These are phyloP conservation scores for Silvanus unidentatus DNA, from an alignment of 2,888 invertebrate species.

Conservation along the genomic window DNA sequence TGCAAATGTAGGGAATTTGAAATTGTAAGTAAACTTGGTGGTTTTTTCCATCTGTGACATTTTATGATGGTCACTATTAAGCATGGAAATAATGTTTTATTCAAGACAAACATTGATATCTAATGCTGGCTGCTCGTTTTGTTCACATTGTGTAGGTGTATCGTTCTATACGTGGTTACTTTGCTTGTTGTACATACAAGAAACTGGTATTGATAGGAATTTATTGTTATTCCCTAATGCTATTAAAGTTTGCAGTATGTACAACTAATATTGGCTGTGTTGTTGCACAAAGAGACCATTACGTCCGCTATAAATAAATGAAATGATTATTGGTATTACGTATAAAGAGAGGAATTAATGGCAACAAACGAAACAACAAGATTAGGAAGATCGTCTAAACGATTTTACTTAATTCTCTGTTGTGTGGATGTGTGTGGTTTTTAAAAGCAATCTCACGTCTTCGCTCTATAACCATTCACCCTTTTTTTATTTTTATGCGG, in stretches of 20 bases:
- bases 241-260: neutral
- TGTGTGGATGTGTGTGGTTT: too few relatives aligned
- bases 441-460: too few relatives aligned
- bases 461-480: too few relatives aligned
- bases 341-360: too few relatives aligned
- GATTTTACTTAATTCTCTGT: too few relatives aligned
- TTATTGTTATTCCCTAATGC: conserved; percentile 1
- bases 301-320: too few relatives aligned
- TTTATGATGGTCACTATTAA: conserved; percentile 34
- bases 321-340: too few relatives aligned
- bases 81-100: conserved; percentile 32
- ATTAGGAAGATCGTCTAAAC: too few relatives aligned
- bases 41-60: conserved; percentile 27
- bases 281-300: too few relatives aligned
- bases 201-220: conserved; percentile 1
- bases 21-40: conserved; percentile 34
- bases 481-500: too few relatives aligned
- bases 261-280: too few relatives aligned
- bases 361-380: too few relatives aligned
- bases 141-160: conserved; percentile 1
- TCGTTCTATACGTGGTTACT: neutral
- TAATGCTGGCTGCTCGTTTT: conserved; percentile 13
- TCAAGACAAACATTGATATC: conserved; percentile 24
- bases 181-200: conserved; percentile 6
- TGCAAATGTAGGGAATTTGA: conserved; percentile 37